Percentiles rank a stretch among this genome's conserved stretches.
phyloP scores from a whole-genome alignment of 1,140 invertebrate species.

The Dendroctonus ponderosae region DNA sequence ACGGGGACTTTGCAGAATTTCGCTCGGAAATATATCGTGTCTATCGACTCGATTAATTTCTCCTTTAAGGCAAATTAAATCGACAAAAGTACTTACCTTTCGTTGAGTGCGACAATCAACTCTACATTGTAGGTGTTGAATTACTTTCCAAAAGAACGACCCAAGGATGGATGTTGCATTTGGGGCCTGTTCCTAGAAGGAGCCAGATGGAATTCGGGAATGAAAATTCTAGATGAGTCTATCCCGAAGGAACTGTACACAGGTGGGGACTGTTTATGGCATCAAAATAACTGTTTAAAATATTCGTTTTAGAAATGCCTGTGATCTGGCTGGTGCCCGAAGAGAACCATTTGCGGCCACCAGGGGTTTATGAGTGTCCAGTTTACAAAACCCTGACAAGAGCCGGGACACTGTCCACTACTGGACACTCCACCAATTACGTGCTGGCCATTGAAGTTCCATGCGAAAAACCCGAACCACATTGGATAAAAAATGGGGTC shows the following conservation, averaged over 20 bases:
- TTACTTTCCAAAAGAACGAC: conserved; percentile 52
- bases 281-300: conserved; percentile 6
- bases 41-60: conserved; percentile 76
- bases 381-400: conserved; percentile 73
- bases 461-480: conserved; percentile 58
- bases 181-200: conserved; percentile 74
- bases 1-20: conserved; percentile 82
- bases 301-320: conserved; percentile 58
- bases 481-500: conserved; percentile 79
- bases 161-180: conserved; percentile 68
- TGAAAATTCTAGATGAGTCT: conserved; percentile 58
- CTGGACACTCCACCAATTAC: conserved; percentile 80
- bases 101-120: not conserved
- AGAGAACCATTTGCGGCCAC: conserved; percentile 52
- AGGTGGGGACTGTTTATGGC: conserved; percentile 47
- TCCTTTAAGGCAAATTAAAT: conserved; percentile 61
- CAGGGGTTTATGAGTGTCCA: conserved; percentile 65
- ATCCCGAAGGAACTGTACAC: conserved; percentile 64
- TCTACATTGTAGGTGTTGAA: conserved; percentile 51
- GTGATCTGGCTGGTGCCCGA: conserved; percentile 63
- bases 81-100: too few species aligned
- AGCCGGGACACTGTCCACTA: conserved; percentile 70
- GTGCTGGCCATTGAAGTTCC: conserved; percentile 70
- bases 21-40: conserved; percentile 71
- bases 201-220: conserved; percentile 62